Conservation (phyloP, 2,797 vertebrate species). For the Chromobotia macracanthus region DNA sequence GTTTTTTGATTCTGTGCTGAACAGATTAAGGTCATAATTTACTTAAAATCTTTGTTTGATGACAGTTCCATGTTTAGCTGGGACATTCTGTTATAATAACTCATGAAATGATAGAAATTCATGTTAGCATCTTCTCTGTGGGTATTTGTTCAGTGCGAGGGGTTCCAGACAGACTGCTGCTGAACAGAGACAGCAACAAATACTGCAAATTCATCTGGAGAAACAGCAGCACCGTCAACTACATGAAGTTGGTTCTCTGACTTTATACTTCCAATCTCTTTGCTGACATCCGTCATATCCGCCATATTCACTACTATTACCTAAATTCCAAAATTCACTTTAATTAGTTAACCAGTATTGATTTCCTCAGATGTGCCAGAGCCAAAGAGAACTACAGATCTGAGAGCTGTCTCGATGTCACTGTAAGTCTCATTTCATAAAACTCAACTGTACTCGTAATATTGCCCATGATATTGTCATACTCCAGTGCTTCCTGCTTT, state of each 20-base stretch:
- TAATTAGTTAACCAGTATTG: not conserved
- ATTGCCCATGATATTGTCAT: not conserved
- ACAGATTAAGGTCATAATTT: too few species aligned
- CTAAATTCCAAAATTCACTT: not conserved
- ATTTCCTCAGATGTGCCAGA: conserved; percentile 77
- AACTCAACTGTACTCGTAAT: not conserved
- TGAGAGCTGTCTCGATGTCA: conserved; percentile 82
- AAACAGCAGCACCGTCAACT: conserved; percentile 74
- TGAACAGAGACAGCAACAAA: conserved; percentile 79
- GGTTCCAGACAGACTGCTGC: conserved; percentile 70
- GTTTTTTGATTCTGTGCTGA: not conserved
- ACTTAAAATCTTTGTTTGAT: too few species aligned
- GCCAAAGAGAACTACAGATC: conserved; percentile 75
- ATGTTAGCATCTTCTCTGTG: not conserved
- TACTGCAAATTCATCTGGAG: conserved; percentile 86
- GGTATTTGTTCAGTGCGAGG: conserved; percentile 69
- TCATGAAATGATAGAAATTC: not conserved
- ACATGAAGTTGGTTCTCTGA: too few species aligned
- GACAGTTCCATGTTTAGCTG: too few species aligned
- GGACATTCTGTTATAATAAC: not conserved
- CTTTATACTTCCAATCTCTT: not conserved
- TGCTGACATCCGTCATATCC: not conserved
- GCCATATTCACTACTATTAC: too few species aligned
- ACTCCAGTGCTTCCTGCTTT: conserved; percentile 8
- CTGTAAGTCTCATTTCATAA: conserved; percentile 65